Percentiles rank a stretch among this genome's conserved stretches.
These are phyloP conservation scores for Encarsia formosa DNA, from an alignment of 2,888 invertebrate genomes.

Conservation along the genomic window DNA sequence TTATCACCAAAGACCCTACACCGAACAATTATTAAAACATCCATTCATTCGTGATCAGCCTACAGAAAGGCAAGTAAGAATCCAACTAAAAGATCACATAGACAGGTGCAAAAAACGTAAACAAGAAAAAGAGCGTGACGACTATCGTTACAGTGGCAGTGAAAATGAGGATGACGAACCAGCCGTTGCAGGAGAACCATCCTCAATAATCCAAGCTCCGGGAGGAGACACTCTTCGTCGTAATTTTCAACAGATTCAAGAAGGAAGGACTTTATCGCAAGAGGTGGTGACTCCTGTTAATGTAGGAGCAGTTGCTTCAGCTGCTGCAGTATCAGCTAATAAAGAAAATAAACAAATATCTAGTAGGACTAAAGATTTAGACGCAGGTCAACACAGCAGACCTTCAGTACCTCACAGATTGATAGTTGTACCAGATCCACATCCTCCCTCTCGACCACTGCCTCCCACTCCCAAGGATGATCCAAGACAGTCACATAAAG, in stretches of 20 bases:
- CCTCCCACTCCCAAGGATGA: slow-evolving; percentile 76
- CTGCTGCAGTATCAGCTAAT: slow-evolving; percentile 28
- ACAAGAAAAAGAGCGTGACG: slow-evolving; percentile 70
- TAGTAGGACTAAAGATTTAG: slow-evolving; percentile 49
- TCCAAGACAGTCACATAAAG: slow-evolving; percentile 48
- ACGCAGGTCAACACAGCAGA: slow-evolving; percentile 69
- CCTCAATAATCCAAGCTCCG: slow-evolving; percentile 85
- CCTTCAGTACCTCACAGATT: slow-evolving; percentile 87
- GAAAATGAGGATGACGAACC: slow-evolving; percentile 96
- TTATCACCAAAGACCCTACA: slow-evolving; percentile 97
- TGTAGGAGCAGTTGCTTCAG: background rate
- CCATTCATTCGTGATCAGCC: slow-evolving; percentile 98
- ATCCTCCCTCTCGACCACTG: slow-evolving; percentile 74
- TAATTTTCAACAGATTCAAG: slow-evolving; percentile 98
- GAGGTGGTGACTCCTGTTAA: slow-evolving; percentile 48
- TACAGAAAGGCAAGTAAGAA: slow-evolving; percentile 95
- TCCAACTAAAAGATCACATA: slow-evolving; percentile 98
- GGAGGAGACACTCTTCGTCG: slow-evolving; percentile 93
- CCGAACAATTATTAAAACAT: slow-evolving; percentile 95
- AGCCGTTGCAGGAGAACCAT: slow-evolving; percentile 88
- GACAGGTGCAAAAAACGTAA: slow-evolving; percentile 95
- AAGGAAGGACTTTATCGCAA: slow-evolving; percentile 63
- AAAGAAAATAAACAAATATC: slow-evolving; percentile 38
- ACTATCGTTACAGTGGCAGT: slow-evolving; percentile 81
- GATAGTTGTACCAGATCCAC: slow-evolving; percentile 87